A percentile compares a stretch with the other conserved stretches of the same genome.
phyloP scores from a whole-genome alignment of 2,113 vertebrate genomes.

The Puffinus mauretanicus region DNA sequence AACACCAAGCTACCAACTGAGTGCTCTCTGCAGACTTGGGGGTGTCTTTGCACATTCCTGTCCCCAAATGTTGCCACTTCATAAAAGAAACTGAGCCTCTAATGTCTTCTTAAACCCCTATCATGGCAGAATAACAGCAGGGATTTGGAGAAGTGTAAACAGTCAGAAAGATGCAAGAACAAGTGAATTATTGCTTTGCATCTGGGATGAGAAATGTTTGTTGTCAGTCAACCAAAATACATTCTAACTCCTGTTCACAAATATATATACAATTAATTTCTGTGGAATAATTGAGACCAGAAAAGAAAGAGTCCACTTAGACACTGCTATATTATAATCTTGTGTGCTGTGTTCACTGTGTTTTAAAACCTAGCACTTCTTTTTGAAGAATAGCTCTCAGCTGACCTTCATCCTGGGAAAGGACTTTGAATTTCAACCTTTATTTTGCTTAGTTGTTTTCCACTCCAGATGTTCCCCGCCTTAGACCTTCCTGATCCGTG shows the following conservation, averaged over 20 bases:
- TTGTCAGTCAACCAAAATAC: slow-evolving; percentile 52
- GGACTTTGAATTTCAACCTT: neutral
- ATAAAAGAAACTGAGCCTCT: slow-evolving; percentile 25
- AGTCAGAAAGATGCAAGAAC: slow-evolving; percentile 44
- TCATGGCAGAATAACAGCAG: slow-evolving; percentile 50
- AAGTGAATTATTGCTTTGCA: slow-evolving; percentile 39
- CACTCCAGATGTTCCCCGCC: neutral
- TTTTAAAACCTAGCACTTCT: neutral
- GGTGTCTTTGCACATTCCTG: neutral
- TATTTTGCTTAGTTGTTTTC: neutral
- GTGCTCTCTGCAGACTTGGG: neutral
- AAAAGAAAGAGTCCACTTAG: neutral
- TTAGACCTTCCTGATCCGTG: neutral
- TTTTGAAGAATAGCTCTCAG: neutral
- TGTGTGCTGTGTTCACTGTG: neutral
- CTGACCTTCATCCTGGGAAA: neutral
- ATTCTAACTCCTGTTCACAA: slow-evolving; percentile 29
- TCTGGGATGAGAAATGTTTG: slow-evolving; percentile 60
- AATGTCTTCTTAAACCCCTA: slow-evolving; percentile 21
- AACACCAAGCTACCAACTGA: neutral
- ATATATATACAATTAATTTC: slow-evolving; percentile 45
- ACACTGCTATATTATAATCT: neutral
- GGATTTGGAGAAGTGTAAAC: slow-evolving; percentile 60
- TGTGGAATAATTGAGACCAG: slow-evolving; percentile 9
- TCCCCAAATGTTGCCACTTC: slow-evolving; percentile 21